Percentiles rank a stretch among this genome's conserved stretches.
These are phyloP conservation scores for Caenorhabditis imperialis DNA, from an alignment of 2,888 invertebrate genomes.

Conservation along the genomic window DNA sequence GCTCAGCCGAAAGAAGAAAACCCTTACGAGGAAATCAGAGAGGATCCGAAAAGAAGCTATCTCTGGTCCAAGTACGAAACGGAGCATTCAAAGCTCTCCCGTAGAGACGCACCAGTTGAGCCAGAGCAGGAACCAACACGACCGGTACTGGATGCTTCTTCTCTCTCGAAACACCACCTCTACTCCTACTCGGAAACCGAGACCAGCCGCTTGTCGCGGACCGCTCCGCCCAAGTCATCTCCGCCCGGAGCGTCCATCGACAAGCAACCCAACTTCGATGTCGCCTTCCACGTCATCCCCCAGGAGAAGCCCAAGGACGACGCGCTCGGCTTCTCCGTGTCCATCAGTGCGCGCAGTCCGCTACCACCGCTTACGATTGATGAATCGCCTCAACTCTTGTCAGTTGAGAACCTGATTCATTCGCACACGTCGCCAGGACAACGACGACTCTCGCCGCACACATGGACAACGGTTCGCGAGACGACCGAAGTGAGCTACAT, in stretches of 20 bases:
- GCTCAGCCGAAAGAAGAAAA: neutral
- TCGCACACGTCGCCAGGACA: constrained; percentile 42
- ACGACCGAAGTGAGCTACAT: constrained; percentile 73
- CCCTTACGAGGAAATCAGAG: neutral
- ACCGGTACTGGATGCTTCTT: constrained; percentile 8
- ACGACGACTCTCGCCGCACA: constrained; percentile 64
- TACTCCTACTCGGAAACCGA: constrained; percentile 19
- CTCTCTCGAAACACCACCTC: constrained; percentile 9
- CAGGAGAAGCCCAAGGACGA: constrained; percentile 34
- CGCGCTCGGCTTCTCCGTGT: constrained; percentile 59
- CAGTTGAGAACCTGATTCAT: constrained; percentile 49
- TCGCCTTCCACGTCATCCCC: constrained; percentile 40
- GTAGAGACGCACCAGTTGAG: neutral
- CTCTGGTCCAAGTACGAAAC: constrained; percentile 29
- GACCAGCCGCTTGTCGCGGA: neutral
- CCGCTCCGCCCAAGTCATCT: constrained; percentile 6
- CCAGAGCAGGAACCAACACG: neutral
- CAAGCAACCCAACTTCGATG: constrained; percentile 48
- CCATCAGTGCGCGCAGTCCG: constrained; percentile 61
- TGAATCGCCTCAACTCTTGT: constrained; percentile 53
- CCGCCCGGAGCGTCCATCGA: constrained; percentile 4
- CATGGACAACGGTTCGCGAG: constrained; percentile 74
- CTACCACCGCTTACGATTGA: constrained; percentile 47
- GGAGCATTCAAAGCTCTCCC: constrained; percentile 9
- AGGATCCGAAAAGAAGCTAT: constrained; percentile 4